Conservation (phyloP, 2,113 vertebrate genomes). For the Stegastes partitus region DNA sequence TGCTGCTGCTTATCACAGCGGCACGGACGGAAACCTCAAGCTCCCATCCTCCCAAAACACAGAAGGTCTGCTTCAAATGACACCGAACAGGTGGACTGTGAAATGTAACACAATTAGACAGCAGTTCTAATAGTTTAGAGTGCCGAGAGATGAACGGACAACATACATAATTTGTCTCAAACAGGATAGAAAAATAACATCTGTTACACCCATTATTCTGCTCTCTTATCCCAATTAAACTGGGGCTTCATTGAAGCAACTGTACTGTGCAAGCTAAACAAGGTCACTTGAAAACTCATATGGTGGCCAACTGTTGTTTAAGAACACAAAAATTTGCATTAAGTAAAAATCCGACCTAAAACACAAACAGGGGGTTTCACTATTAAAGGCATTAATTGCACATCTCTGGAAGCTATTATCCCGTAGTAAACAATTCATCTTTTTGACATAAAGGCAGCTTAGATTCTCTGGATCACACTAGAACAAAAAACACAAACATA, state of each 20-base stretch:
- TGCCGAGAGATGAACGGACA: conserved; percentile 49
- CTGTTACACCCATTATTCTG: conserved; percentile 35
- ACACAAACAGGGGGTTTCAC: conserved; percentile 19
- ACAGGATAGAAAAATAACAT: conserved; percentile 80
- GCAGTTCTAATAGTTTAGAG: conserved; percentile 49
- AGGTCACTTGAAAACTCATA: conserved; percentile 78
- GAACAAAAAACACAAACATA: conserved; percentile 44
- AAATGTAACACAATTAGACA: conserved; percentile 47
- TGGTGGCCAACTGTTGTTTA: conserved; percentile 27
- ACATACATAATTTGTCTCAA: conserved; percentile 43
- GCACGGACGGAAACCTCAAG: conserved; percentile 34
- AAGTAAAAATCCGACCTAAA: conserved; percentile 43
- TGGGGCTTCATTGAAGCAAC: conserved; percentile 76
- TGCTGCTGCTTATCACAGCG: conserved; percentile 42
- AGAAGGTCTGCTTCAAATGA: conserved; percentile 30
- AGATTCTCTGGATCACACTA: conserved; percentile 27
- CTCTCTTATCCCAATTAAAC: conserved; percentile 40
- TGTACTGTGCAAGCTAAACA: conserved; percentile 76
- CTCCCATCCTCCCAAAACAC: conserved; percentile 6
- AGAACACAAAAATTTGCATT: conserved; percentile 36
- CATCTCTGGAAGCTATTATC: conserved; percentile 37
- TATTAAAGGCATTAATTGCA: conserved; percentile 67
- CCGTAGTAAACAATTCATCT: conserved; percentile 57
- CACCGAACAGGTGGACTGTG: conserved; percentile 37
- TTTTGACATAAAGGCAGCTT: conserved; percentile 68